Percentiles rank a stretch among this genome's conserved stretches.
These are phyloP conservation scores for Ianthella basta DNA, from an alignment of 37 sponge, comb jelly and placozoan genomes.

Conservation along the genomic window DNA sequence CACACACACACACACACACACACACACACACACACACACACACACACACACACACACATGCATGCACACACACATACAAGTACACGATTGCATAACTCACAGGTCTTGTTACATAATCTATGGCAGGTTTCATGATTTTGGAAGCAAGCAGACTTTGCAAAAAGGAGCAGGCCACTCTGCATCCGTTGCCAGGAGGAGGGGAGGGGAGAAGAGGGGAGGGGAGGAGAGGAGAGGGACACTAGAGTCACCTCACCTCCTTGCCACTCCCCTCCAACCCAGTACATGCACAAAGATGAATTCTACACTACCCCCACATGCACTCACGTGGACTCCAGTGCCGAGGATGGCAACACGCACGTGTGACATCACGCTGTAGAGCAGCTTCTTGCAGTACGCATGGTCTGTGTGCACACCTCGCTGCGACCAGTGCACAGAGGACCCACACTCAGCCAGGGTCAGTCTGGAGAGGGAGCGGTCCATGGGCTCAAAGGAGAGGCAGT, in stretches of 20 bases:
- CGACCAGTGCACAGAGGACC: constrained; percentile 47
- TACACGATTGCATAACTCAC: constrained; percentile 38
- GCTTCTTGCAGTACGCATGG: constrained; percentile 52
- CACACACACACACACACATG: neutral
- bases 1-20: too few relatives aligned
- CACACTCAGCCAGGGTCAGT: constrained; percentile 30
- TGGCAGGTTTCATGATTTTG: constrained; percentile 61
- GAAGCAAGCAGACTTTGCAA: constrained; percentile 57
- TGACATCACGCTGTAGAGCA: constrained; percentile 39
- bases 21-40: too few relatives aligned
- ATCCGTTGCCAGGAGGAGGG: constrained; percentile 20
- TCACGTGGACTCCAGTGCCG: too few relatives aligned
- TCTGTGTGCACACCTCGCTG: constrained; percentile 47
- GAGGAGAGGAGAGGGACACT: neutral
- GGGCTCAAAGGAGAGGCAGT: constrained; percentile 15
- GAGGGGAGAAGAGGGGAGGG: neutral
- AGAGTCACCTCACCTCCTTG: too few relatives aligned
- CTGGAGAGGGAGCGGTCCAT: constrained; percentile 25
- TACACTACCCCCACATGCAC: too few relatives aligned
- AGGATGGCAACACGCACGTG: constrained; percentile 38
- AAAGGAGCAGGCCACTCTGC: constrained; percentile 17
- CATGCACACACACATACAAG: neutral
- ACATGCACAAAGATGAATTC: too few relatives aligned
- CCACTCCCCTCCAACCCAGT: too few relatives aligned
- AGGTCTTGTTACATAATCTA: constrained; percentile 64